Evolutionary conservation across 2,888 invertebrate species (phyloP).

Genomic region (Clitarchus hookeri): DNA sequence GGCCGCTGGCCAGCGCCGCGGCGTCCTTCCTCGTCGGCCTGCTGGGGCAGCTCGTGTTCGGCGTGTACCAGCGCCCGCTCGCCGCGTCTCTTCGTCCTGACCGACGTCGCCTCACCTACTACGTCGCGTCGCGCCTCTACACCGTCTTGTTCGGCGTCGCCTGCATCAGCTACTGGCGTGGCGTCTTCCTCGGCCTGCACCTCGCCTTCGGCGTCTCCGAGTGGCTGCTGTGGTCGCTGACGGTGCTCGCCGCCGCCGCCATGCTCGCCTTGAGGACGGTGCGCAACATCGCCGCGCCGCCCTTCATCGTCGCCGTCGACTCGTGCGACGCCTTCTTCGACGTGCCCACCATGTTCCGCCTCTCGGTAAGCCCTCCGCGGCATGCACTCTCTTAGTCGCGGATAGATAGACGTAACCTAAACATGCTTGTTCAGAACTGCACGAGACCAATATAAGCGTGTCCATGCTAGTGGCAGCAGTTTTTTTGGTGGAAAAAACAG

Average conservation of each 20-base stretch:
- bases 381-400: background rate
- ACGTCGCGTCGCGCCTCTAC: slow-evolving; percentile 71
- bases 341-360: slow-evolving; percentile 83
- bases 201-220: slow-evolving; percentile 65
- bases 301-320: slow-evolving; percentile 78
- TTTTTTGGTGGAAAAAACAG: no score
- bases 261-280: slow-evolving; percentile 71
- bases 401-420: no score
- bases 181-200: slow-evolving; percentile 79
- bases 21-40: slow-evolving; percentile 73
- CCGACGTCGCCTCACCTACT: slow-evolving; percentile 69
- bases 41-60: slow-evolving; percentile 70
- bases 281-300: slow-evolving; percentile 81
- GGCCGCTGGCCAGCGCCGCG: slow-evolving; percentile 63
- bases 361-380: slow-evolving; percentile 65
- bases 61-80: slow-evolving; percentile 67
- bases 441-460: no score
- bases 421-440: no score
- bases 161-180: slow-evolving; percentile 88
- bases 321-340: slow-evolving; percentile 78
- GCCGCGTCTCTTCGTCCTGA: slow-evolving; percentile 65
- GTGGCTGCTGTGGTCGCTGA: slow-evolving; percentile 65
- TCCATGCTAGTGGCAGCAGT: no score
- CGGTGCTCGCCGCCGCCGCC: slow-evolving; percentile 68
- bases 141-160: slow-evolving; percentile 76